These are phyloP conservation scores for Phyllotreta cruciferae DNA, from an alignment of 2,888 invertebrate species.

Conservation along the genomic window DNA sequence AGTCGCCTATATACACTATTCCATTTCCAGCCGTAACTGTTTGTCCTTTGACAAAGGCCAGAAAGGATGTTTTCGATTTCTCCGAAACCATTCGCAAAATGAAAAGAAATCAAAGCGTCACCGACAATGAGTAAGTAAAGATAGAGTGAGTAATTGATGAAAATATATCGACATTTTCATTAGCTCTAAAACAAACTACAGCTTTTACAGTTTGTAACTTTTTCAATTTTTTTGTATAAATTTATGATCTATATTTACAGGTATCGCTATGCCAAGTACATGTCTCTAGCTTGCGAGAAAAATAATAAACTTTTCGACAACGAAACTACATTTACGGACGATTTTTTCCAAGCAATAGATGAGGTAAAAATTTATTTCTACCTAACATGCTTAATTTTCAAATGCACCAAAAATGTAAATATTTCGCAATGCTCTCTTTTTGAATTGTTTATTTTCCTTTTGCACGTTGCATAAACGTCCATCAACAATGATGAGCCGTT, in stretches of 20 bases:
- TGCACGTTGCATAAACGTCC: no score
- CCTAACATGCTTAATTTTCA: neutral
- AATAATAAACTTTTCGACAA: slow-evolving; percentile 60
- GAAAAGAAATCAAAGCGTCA: slow-evolving; percentile 54
- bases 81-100: slow-evolving; percentile 63
- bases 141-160: neutral
- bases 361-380: slow-evolving; percentile 29
- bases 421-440: neutral
- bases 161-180: slow-evolving; percentile 6
- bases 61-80: slow-evolving; percentile 68
- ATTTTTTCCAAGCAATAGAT: slow-evolving; percentile 40
- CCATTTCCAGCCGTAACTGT: slow-evolving; percentile 58
- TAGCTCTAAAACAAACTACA: slow-evolving; percentile 1
- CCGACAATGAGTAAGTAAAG: slow-evolving; percentile 62
- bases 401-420: neutral
- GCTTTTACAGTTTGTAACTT: neutral
- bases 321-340: slow-evolving; percentile 62
- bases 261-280: slow-evolving; percentile 61
- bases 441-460: no score
- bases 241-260: slow-evolving; percentile 52
- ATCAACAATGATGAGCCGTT: no score
- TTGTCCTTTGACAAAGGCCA: slow-evolving; percentile 49
- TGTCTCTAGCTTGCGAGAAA: slow-evolving; percentile 66
- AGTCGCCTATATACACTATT: slow-evolving; percentile 70
- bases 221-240: neutral